Evolutionary conservation across 2,888 invertebrate species (phyloP).

Genomic region (Stenchaetothrips biformis): DNA sequence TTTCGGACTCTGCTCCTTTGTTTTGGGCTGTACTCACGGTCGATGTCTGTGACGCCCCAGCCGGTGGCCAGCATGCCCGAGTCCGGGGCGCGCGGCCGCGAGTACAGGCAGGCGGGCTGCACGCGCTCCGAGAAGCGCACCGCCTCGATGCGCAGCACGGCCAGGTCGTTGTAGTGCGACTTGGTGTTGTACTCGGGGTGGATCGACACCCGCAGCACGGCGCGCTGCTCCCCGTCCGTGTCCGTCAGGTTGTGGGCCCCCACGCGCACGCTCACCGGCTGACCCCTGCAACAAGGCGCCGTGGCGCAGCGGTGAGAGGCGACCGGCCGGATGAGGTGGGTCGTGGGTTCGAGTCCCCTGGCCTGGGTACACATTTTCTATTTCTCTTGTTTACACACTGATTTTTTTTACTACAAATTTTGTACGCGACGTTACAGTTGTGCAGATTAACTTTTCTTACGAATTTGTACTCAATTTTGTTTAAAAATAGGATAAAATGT

Average conservation of each 20-base stretch:
- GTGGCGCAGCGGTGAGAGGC: no score
- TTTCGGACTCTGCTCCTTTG: neutral
- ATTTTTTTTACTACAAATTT: no score
- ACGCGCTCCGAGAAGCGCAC: constrained; percentile 31
- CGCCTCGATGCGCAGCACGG: constrained; percentile 36
- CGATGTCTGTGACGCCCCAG: constrained; percentile 32
- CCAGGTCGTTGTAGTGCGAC: constrained; percentile 38
- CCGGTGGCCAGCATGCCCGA: constrained; percentile 31
- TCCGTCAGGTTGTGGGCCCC: constrained; percentile 33
- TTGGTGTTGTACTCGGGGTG: constrained; percentile 37
- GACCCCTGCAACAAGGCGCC: neutral
- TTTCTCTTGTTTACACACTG: no score
- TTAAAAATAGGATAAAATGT: no score
- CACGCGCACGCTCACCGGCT: constrained; percentile 31
- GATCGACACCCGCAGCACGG: constrained; percentile 32
- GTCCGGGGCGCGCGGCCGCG: constrained; percentile 28
- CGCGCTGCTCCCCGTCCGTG: constrained; percentile 27
- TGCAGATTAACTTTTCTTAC: no score
- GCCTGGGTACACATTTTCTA: no score
- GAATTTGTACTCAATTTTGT: no score
- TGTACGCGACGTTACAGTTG: no score
- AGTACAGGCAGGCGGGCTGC: constrained; percentile 33
- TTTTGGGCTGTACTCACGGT: constrained; percentile 28
- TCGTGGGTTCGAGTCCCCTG: no score
- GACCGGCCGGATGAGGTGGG: no score